Evolutionary conservation across 2,797 vertebrate genomes (phyloP).

Genomic region (Cebuella pygmaea): DNA sequence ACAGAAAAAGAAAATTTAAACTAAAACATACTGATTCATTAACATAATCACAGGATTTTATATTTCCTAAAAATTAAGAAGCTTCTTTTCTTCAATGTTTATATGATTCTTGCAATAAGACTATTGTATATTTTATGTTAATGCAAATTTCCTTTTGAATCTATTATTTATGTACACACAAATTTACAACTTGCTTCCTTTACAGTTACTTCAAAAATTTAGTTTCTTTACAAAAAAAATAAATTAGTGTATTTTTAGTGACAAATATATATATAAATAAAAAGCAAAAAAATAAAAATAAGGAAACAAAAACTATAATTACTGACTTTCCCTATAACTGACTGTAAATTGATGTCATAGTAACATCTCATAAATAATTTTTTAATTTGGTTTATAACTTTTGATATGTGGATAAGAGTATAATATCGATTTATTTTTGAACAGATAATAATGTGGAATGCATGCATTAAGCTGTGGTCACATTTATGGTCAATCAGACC

Average conservation of each 20-base stretch:
- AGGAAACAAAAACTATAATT: not conserved
- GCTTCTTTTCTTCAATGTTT: not conserved
- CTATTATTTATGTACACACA: not conserved
- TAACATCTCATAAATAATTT: not conserved
- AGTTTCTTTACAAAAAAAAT: not conserved
- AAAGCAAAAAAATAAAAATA: not conserved
- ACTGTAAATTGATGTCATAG: not conserved
- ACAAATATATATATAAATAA: not conserved
- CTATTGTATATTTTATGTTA: not conserved
- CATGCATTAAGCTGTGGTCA: not conserved
- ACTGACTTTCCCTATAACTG: not conserved
- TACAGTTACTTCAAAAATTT: not conserved
- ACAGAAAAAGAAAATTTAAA: constrained; percentile 25
- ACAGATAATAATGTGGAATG: not conserved
- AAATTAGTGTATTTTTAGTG: not conserved
- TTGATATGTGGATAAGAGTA: not conserved
- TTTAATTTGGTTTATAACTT: not conserved
- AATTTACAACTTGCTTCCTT: not conserved
- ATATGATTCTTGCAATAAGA: constrained; percentile 35
- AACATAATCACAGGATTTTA: not conserved
- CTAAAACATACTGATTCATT: constrained; percentile 8
- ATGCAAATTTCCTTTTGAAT: constrained; percentile 1
- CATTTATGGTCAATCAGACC: not conserved
- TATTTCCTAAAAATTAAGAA: not conserved
- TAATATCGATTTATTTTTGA: not conserved